These are phyloP conservation scores for Poeciliopsis retropinna DNA, from an alignment of 2,113 vertebrate genomes.

Conservation along the genomic window DNA sequence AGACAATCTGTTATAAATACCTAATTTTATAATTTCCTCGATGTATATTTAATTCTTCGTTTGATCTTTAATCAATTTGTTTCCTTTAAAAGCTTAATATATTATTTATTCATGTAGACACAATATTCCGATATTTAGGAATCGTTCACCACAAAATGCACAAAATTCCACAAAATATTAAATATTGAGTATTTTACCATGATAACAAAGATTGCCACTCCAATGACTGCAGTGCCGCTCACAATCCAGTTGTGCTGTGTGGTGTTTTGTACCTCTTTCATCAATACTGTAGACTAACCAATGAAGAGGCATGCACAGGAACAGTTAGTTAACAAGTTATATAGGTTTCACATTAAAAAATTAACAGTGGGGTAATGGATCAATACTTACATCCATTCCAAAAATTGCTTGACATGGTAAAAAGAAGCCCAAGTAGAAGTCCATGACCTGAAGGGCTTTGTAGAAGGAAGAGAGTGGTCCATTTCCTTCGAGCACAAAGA, in stretches of 20 bases:
- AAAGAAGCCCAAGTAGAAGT: conserved; percentile 72
- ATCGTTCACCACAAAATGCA: neutral
- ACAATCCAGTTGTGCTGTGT: conserved; percentile 69
- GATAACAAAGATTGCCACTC: conserved; percentile 63
- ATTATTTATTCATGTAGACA: neutral
- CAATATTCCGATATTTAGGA: neutral
- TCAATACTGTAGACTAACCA: conserved; percentile 59
- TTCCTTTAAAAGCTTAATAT: neutral
- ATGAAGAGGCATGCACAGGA: neutral
- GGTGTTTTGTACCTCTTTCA: conserved; percentile 65
- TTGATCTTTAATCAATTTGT: neutral
- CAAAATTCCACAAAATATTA: neutral
- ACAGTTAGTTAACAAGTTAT: neutral
- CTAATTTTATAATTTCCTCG: too few relatives aligned
- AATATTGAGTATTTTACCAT: conserved; percentile 59
- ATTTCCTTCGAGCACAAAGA: conserved; percentile 73
- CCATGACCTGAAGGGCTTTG: conserved; percentile 75
- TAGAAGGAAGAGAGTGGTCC: conserved; percentile 71
- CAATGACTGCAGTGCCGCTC: conserved; percentile 59
- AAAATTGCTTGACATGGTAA: conserved; percentile 69
- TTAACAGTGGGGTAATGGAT: neutral
- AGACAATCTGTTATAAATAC: too few relatives aligned
- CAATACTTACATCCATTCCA: conserved; percentile 70
- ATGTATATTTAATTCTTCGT: neutral
- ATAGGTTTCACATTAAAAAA: neutral